Evolutionary conservation across 2,797 vertebrate genomes (phyloP), one percentile per base, ranked within the genome.

Genomic region (Scomberomorus guttatus): DNA sequence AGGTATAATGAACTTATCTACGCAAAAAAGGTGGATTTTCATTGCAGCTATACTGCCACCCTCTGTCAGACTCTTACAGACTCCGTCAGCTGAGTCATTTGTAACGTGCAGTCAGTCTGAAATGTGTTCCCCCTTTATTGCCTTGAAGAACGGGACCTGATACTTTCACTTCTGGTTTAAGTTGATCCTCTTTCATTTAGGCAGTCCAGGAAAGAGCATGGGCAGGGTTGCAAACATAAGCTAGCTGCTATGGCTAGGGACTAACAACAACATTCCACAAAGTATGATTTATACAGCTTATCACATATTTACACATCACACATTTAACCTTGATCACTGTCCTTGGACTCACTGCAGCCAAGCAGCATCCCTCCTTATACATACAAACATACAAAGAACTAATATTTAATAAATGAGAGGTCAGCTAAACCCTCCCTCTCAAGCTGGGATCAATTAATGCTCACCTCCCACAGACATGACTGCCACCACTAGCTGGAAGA

Each of bases 401-500:
- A 6, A n/a, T 50, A 20, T 50, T 20, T 50, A 20, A 50, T 20
- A 18, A 50, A 50, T 50, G 46, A 48, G 7, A 50, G 7, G 46
- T 10, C 6, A 18, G 44, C 24, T 32, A 37, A 14, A 67, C 7
- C 14, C 27, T 7, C 46, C 14, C 44, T 25, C n/a, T 46, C 42
- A 44, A 44, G 42, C 13, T 44, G 0, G 4, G 13, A 44, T 44
- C 42, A 44, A 15, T 44, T 44, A 24, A 44, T 7, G 34, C 95
- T 95, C 93, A 99, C 98, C 72, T 95, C 62, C 94, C 63, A 99
- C 89, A 48, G 93, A 72, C 2, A 95, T 0, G 6, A 83, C 9
- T 0, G 95, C 96, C 44, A 96, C 89, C 0, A 29, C 2, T 0
- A 99, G 58, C 92, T 99, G 98, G 91, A 99, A 99, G 88, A 99